Evolutionary conservation across 2,113 vertebrate species (phyloP).

Genomic region (Oreochromis niloticus): DNA sequence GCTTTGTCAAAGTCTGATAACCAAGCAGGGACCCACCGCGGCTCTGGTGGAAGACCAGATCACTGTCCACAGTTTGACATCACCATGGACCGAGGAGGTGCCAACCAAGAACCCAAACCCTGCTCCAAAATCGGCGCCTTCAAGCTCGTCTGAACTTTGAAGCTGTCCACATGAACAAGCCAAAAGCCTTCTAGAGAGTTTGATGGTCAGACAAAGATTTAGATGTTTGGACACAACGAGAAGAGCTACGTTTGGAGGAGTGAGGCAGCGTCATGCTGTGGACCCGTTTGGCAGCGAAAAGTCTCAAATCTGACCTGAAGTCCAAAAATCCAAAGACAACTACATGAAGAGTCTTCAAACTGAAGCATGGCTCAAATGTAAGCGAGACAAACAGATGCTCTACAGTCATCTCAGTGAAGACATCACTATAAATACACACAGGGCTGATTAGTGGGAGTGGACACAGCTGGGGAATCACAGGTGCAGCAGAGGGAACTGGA

Average conservation of each 20-base stretch:
- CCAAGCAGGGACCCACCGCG: too few relatives aligned
- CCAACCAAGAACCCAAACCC: not conserved
- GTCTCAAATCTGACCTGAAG: accelerated
- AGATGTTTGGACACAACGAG: accelerated
- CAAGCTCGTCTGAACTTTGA: not conserved
- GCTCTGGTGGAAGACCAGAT: not conserved
- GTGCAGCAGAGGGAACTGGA: not conserved
- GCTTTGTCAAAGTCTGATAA: not conserved
- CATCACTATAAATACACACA: not conserved
- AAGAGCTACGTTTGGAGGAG: not conserved
- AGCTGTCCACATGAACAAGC: not conserved
- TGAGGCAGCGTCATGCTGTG: not conserved
- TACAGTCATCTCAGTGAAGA: not conserved
- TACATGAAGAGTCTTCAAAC: not conserved
- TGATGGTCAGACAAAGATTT: not conserved
- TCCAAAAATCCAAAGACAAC: not conserved
- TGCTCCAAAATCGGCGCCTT: accelerated
- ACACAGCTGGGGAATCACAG: accelerated
- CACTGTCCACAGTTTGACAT: not conserved
- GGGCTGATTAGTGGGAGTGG: not conserved
- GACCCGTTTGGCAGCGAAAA: too few relatives aligned
- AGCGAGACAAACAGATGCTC: not conserved
- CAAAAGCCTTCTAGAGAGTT: not conserved
- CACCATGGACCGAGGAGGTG: not conserved
- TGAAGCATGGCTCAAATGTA: accelerated